Evolutionary conservation across 2,113 vertebrate genomes (phyloP), one percentile per base, ranked within the genome.

Genomic region (Rhipidura dahli): DNA sequence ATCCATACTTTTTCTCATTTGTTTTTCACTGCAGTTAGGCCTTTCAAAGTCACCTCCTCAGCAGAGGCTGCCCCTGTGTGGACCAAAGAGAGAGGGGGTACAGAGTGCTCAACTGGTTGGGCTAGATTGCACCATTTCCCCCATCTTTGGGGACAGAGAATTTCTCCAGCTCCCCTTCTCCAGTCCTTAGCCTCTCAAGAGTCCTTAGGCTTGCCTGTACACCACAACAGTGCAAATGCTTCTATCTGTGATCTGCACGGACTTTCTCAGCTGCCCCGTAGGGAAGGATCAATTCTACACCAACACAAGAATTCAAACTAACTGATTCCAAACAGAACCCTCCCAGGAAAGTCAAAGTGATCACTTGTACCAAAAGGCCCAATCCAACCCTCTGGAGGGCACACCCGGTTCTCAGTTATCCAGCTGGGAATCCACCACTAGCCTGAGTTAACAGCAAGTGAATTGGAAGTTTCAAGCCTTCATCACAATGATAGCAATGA

Each of bases 121-220:
- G 21, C 27, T 0, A 0, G 14, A 57, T 5, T 1, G 1, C 47
- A 24, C 13, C 17, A n/a, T 83, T 42, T 77, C 8, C 24, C 44
- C 35, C 26, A 21, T 19, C 60, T 49, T 1, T 63, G 39, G 19
- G 51, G 26, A 87, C 31, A 89, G 21, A 81, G 54, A 66, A 78
- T 76, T 80, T 83, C 66, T 69, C 42, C 47, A 76, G 35, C 31
- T 87, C 8, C 15, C 26, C 23, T 65, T 69, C 53, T 53, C 47
- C 30, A 47, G 21, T 19, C 27, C 39, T 73, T 57, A 59, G 54
- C 31, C 47, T 35, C 28, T 15, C n/a, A 66, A 23, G 18, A 17
- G 54, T 23, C 54, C 60, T 2, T 16, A 19, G 13, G 30, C 6
- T 3, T 12, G 26, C n/a, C 44, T 71, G 10, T 10, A 31, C 19